Base-by-base conservation (phyloP, 2,797 vertebrate genomes). In the Echeneis naucrates region DNA sequence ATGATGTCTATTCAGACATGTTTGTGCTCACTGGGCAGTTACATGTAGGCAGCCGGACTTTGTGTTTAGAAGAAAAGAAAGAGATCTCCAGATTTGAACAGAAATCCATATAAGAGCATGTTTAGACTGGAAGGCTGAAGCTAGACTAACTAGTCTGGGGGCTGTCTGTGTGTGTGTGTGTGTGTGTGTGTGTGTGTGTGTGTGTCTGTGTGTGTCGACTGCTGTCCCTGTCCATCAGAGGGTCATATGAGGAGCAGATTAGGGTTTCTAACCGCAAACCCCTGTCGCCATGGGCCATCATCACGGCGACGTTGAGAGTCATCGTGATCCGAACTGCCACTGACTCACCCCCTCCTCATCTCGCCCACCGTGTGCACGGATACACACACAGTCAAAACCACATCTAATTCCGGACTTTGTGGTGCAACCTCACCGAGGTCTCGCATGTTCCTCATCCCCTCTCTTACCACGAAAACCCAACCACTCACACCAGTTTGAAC, bases 231-330 rank as follows among this genome's bases (percentile, higher is more conserved):
- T 93, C 92, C 82, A 56, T 93, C 92, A 93, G 62, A 81, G 84
- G 84, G 92, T 93, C 92, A 93, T 86, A 90, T 89, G 92, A 93
- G 92, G 90, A 92, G 91, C 88, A 93, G 91, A 93, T 92, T 91
- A 92, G 81, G 88, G 87, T 93, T 93, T 93, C 92, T 92, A 85
- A 92, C 92, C 90, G 72, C 91, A 92, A 93, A 92, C 90, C 86
- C 72, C 89, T 77, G 89, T 90, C 89, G 76, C 90, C 89, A 86
- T 56, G 74, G 73, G 78, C 82, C 77, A 61, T 88, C 87, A 79
- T 87, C 85, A 88, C 72, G 3, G 82, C 83, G 85, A 82, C 76
- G 53, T 76, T 12, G 66, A 82, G 82, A 81, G 86, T 87, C 88
- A 87, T 85, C 86, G 50, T 84, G 85, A 82, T 87, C 84, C 27